Evolutionary conservation across 1,140 invertebrate species (phyloP), one percentile per base, ranked within the genome.

Genomic region (Limonius californicus): DNA sequence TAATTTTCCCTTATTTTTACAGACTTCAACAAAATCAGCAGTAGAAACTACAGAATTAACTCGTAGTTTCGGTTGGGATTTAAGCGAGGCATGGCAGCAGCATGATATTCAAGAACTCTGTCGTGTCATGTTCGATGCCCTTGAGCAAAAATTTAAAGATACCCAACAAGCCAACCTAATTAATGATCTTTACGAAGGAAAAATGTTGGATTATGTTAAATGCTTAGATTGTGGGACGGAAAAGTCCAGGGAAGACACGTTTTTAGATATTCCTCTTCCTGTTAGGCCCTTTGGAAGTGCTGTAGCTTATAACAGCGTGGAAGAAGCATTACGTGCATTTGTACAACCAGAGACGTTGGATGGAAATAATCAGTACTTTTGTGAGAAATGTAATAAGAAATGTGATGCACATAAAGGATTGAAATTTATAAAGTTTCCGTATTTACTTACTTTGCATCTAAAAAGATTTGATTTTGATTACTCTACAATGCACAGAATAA

Each of bases 391-490:
- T 78, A 84, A 90, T 69, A 89, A 91, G 71, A 92, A 93, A 72
- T 94, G 91, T 76, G 88, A 96, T 77, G 94, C 94, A 23, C 90
- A 95, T 72, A 96, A 97, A 80, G 92, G 94, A 30, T 80, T 95
- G 14, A 93, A 93, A 72, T 95, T 96, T 72, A 85, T 86, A 9
- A 87, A 88, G 60, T 94, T 96, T 77, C 94, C 94, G 0, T 95
- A 96, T 76, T 78, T 97, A 47, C 77, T 97, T 12, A 94, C 91
- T 0, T 77, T 97, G 62, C 93, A 95, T 73, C 79, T 97, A 57
- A 95, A 95, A 76, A 82, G 94, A 60, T 96, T 95, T 77, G 92
- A 95, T 78, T 95, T 95, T 78, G 93, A 96, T 75, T 94, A 93
- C 69, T 84, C 84, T 56, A 91, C 88, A 8, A 85, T 92, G 78